Base-by-base conservation (phyloP, 2,797 vertebrate species). In the Kryptolebias ocellatus region DNA sequence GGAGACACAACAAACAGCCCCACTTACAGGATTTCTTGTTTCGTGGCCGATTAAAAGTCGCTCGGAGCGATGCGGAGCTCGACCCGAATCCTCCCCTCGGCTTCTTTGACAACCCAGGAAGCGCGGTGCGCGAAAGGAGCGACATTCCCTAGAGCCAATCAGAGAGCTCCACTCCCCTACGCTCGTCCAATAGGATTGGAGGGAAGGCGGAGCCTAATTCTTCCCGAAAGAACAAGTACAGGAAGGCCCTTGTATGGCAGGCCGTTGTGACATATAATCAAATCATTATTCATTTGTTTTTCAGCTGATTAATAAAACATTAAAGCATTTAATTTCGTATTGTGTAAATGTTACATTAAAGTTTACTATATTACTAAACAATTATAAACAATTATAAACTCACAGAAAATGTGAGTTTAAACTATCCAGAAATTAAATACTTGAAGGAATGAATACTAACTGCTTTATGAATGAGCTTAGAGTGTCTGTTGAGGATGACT, bases 21-120 rank as follows among this genome's bases (percentile, higher is more conserved):
- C 83, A 93, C 93, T 93, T 90, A 94, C 93, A 86, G 74, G 64
- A 73, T 66, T 78, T 61, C 57, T 78, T 27, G 66, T 18, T 64
- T 65, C 52, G 46, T 16, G 49, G 81, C 47, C 12, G 84, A 49
- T 34, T 53, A 52, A 54, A 53, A 60, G 29, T 79, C 72, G 53
- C 72, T 79, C 54, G 4, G 61, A 29, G 67, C 39, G 78, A 80
- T 70, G 78, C 67, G 56, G 70, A 70, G 68, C 59, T 79, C 34
- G 55, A 14, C 58, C 55, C 58, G 16, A 58, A 64, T 55, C 28
- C 20, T 5, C 50, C 67, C 20, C 47, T 45, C 5, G 37, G 52
- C 20, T 3, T 52, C 72, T 81, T 78, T 87, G 78, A 88, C 84
- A 86, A 83, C 16, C 53, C 90, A 82, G 92, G 92, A 91, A 88